Base-by-base conservation (phyloP, 2,888 invertebrate genomes). In the Drosophila hamatofila region DNA sequence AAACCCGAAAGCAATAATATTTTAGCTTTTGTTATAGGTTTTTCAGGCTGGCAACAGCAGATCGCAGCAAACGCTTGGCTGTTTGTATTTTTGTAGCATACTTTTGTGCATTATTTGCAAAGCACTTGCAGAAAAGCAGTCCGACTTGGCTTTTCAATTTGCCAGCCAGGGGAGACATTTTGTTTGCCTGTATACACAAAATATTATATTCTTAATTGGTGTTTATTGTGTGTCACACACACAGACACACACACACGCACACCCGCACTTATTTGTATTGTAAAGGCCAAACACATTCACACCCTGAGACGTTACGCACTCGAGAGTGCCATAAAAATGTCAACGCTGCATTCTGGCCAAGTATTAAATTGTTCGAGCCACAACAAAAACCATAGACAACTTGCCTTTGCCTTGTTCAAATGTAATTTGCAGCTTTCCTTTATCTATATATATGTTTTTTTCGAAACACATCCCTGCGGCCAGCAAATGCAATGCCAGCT, bases 141-240 rank as follows among this genome's bases (percentile, higher is more conserved):
- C 61, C 49, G 41, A 59, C 80, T 76, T 88, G 83, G 84, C 89
- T 87, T 84, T 84, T 84, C 84, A 84, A 84, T 87, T 84, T 88
- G 72, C 82, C 58, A 60, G 75, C 75, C 67, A 14, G 35, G 59
- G 41, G 49, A 59, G 76, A 81, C 73, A 73, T 83, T 79, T 9
- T 81, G 88, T 81, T 73, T 78, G 81, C 73, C 67, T 81, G 83
- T 83, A 75, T 87, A 84, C 84, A 84, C 87, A 84, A 84, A 84
- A 89, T 86, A 85, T 86, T 86, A 89, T 89, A 89, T 89, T 89
- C 86, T 86, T 86, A 86, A 86, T 86, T 86, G 86, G 89, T 86
- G 86, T 86, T 86, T 86, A 86, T 86, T 89, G 86, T 89, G 71
- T 89, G 89, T 86, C 88, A 78, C 57, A 72, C 35, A 57, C 80